Percentiles rank a stretch among this genome's conserved stretches.
These are phyloP conservation scores for Mamestra configurata DNA, from an alignment of 1,140 invertebrate genomes.

Conservation along the genomic window DNA sequence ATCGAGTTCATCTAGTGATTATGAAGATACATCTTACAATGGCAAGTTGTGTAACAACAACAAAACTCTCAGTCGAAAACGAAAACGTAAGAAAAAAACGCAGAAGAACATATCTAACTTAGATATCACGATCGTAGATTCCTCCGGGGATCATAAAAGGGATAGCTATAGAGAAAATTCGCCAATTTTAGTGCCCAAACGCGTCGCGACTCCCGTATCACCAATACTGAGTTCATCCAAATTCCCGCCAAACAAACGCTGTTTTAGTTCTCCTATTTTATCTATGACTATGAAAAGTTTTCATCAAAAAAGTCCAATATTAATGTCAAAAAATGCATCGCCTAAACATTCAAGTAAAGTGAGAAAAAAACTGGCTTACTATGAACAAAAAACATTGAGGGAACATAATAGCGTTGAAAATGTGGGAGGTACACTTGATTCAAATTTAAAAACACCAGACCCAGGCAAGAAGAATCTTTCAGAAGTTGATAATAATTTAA, in stretches of 20 bases:
- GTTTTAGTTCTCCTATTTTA: constrained; percentile 56
- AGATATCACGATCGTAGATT: constrained; percentile 64
- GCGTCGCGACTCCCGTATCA: background rate
- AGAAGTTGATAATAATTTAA: constrained; percentile 43
- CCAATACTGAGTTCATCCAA: constrained; percentile 7
- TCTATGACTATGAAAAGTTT: constrained; percentile 19
- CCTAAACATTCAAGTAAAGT: constrained; percentile 61
- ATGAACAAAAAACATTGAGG: constrained; percentile 12
- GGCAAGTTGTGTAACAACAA: constrained; percentile 52
- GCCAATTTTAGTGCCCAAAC: constrained; percentile 54
- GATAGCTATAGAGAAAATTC: constrained; percentile 52
- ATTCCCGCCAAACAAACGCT: constrained; percentile 10
- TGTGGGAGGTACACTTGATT: background rate
- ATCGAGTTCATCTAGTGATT: constrained; percentile 75
- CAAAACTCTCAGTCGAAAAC: constrained; percentile 59
- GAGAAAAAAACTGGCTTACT: constrained; percentile 70
- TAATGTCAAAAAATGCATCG: constrained; percentile 57
- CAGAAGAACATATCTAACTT: constrained; percentile 72
- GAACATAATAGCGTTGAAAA: constrained; percentile 7
- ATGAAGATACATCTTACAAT: constrained; percentile 59
- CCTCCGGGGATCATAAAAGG: constrained; percentile 37
- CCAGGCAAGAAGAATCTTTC: constrained; percentile 12
- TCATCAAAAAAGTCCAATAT: constrained; percentile 60
- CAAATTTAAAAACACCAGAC: background rate
- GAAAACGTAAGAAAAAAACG: constrained; percentile 72